Conservation (phyloP, 2,113 vertebrate species). For the Bubo scandiacus region DNA sequence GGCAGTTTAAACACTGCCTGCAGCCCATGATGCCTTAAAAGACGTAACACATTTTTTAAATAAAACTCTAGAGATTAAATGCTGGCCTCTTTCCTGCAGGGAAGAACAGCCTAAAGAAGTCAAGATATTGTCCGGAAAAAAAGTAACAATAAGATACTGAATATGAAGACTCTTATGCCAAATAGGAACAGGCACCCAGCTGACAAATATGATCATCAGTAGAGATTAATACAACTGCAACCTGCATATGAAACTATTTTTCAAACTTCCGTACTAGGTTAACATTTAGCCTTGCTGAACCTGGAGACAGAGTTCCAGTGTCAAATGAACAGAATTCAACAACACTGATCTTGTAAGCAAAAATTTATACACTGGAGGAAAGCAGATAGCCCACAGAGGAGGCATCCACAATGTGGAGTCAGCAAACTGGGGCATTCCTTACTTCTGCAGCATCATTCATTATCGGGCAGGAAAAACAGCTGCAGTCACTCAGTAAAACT, state of each 20-base stretch:
- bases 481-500: background rate
- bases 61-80: background rate
- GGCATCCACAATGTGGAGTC: background rate
- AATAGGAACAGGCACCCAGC: background rate
- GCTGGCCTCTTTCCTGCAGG: background rate
- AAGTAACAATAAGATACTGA: background rate
- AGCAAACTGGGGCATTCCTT: background rate
- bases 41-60: background rate
- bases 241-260: background rate
- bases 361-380: background rate
- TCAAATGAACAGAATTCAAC: background rate
- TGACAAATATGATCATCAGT: background rate
- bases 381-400: background rate
- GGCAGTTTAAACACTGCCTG: constrained; percentile 19
- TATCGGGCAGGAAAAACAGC: background rate
- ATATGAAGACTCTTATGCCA: background rate
- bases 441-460: background rate
- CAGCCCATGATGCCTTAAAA: background rate
- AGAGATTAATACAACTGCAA: background rate
- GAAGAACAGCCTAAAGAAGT: background rate
- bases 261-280: background rate
- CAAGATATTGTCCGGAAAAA: background rate
- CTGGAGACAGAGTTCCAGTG: background rate
- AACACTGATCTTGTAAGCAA: background rate
- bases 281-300: background rate